A percentile compares a stretch with the other conserved stretches of the same genome.
Conservation (phyloP, 2,888 invertebrate genomes). For the Heterodera filipjevi region DNA sequence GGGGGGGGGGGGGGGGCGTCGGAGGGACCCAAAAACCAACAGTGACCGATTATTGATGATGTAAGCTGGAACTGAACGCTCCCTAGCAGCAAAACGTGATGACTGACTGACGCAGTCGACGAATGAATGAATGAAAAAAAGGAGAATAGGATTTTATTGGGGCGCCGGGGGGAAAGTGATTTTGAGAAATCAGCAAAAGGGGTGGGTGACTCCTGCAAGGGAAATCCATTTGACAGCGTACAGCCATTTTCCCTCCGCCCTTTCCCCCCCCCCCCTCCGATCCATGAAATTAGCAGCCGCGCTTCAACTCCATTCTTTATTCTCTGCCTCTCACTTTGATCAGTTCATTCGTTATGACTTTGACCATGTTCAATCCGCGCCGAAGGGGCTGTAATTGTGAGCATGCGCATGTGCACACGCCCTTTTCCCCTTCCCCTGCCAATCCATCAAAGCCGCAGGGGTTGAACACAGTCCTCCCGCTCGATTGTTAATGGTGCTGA, state of each 20-base stretch:
- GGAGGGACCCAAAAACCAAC: neutral
- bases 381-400: too few relatives aligned
- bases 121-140: neutral
- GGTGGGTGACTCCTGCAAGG: too few relatives aligned
- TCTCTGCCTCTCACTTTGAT: neutral
- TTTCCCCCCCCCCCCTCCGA: neutral
- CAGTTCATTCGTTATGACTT: neutral
- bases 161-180: neutral
- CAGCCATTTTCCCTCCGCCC: neutral
- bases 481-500: too few relatives aligned
- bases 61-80: conserved; percentile 24
- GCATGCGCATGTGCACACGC: too few relatives aligned
- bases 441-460: conserved; percentile 7
- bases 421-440: neutral
- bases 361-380: neutral
- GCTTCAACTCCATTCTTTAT: neutral
- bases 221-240: neutral
- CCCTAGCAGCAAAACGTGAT: neutral
- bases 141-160: neutral
- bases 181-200: neutral
- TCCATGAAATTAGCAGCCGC: neutral
- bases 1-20: neutral
- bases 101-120: neutral
- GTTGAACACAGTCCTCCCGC: neutral
- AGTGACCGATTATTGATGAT: conserved; percentile 10